These are phyloP conservation scores for Felis chaus DNA, from an alignment of 2,113 vertebrate species.

Conservation along the genomic window DNA sequence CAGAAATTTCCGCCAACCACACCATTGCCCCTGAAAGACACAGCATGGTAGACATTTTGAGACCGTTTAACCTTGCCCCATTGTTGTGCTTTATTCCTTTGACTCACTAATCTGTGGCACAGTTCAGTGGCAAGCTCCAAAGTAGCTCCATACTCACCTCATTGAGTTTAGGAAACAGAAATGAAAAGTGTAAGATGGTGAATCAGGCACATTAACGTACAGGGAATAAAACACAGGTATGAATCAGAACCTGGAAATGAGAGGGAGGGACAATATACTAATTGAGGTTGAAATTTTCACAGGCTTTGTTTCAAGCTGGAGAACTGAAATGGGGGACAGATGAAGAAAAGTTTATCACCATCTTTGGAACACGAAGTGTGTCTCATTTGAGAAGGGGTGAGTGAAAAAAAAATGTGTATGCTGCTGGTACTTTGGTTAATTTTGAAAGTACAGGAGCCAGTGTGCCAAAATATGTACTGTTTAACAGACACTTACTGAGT, in stretches of 20 bases:
- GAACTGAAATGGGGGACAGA: conserved; percentile 95
- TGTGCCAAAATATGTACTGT: neutral
- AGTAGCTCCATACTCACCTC: neutral
- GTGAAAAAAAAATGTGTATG: conserved; percentile 27
- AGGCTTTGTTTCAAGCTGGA: conserved; percentile 94
- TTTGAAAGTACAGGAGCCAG: neutral
- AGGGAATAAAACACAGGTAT: neutral
- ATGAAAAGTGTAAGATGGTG: neutral
- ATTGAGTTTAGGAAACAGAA: neutral
- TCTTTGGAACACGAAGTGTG: conserved; percentile 93
- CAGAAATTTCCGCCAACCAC: neutral
- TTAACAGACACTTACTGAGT: accelerated
- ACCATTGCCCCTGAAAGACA: neutral
- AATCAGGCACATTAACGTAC: no score
- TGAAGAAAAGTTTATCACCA: conserved; percentile 95
- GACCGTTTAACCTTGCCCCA: no score
- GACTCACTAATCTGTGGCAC: neutral
- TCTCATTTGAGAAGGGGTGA: conserved; percentile 92
- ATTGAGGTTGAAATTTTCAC: conserved; percentile 16
- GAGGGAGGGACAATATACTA: neutral
- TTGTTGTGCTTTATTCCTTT: neutral
- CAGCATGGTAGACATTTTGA: neutral
- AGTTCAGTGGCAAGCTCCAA: neutral
- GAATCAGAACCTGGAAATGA: neutral
- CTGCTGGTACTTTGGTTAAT: neutral